Conservation (phyloP, 2,113 vertebrate species). For the Ia io region DNA sequence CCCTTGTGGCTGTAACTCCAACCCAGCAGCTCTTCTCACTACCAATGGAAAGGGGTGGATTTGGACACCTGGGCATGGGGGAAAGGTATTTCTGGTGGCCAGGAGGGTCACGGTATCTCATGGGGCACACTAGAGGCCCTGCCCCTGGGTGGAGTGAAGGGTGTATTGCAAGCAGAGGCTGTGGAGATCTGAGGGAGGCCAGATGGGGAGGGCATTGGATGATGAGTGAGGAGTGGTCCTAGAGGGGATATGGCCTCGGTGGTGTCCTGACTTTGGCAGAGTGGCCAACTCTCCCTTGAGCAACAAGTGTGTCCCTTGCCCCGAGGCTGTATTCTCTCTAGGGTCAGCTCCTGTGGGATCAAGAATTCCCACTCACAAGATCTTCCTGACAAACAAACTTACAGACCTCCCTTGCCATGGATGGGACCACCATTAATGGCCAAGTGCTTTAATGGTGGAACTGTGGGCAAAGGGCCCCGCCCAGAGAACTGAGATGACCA, state of each 20-base stretch:
- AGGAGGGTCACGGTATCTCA: not conserved
- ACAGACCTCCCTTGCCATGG: not conserved
- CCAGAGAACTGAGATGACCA: not conserved
- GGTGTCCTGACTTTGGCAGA: too few relatives aligned
- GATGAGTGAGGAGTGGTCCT: not conserved
- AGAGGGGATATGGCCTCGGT: not conserved
- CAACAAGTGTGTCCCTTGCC: not conserved
- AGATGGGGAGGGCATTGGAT: not conserved
- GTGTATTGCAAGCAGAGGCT: fast-evolving
- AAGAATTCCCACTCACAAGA: not conserved
- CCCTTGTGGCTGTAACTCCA: not conserved
- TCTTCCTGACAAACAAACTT: not conserved
- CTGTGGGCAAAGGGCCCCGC: not conserved
- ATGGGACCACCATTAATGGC: not conserved
- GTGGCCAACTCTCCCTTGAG: not conserved
- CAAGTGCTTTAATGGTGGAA: not conserved
- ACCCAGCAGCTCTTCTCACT: fast-evolving
- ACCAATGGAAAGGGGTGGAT: not conserved
- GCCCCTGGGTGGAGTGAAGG: not conserved
- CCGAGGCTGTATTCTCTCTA: not conserved
- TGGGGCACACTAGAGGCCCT: not conserved
- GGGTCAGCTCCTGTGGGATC: not conserved
- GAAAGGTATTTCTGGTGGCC: not conserved
- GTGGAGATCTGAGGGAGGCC: not conserved
- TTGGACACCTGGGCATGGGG: too few relatives aligned